Evolutionary conservation across 2,797 vertebrate genomes (phyloP).

Genomic region (Remorina albescens): DNA sequence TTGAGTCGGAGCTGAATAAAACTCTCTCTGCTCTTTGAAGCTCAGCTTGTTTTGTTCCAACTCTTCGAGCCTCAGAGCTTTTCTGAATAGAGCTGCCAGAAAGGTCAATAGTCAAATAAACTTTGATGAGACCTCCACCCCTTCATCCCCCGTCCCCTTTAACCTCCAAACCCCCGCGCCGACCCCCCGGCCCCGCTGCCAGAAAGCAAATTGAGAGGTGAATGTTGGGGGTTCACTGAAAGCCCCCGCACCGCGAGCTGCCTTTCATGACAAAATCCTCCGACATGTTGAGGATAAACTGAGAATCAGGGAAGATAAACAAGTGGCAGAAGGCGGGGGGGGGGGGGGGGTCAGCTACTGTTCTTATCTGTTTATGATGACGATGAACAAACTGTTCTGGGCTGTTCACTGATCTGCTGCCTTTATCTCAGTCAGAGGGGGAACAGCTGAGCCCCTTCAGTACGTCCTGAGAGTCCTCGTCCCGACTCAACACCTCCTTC

Average conservation of each 20-base stretch:
- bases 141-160: slow-evolving; percentile 21
- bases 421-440: no score
- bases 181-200: background rate
- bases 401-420: no score
- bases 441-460: background rate
- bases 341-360: no score
- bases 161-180: slow-evolving; percentile 8
- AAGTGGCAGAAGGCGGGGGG: background rate
- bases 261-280: slow-evolving; percentile 12
- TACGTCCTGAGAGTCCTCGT: slow-evolving; percentile 22
- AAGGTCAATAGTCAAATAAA: slow-evolving; percentile 73
- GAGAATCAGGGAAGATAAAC: slow-evolving; percentile 1
- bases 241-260: background rate
- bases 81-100: slow-evolving; percentile 34
- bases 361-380: no score
- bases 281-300: slow-evolving; percentile 34
- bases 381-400: no score
- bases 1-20: background rate
- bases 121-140: slow-evolving; percentile 54
- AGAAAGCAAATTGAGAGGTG: slow-evolving; percentile 39
- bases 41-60: slow-evolving; percentile 47
- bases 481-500: slow-evolving; percentile 5
- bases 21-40: slow-evolving; percentile 40
- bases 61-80: slow-evolving; percentile 17
- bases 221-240: slow-evolving; percentile 3